These are phyloP conservation scores for Anoplolepis gracilipes DNA, from an alignment of 1,140 invertebrate genomes.

Conservation along the genomic window DNA sequence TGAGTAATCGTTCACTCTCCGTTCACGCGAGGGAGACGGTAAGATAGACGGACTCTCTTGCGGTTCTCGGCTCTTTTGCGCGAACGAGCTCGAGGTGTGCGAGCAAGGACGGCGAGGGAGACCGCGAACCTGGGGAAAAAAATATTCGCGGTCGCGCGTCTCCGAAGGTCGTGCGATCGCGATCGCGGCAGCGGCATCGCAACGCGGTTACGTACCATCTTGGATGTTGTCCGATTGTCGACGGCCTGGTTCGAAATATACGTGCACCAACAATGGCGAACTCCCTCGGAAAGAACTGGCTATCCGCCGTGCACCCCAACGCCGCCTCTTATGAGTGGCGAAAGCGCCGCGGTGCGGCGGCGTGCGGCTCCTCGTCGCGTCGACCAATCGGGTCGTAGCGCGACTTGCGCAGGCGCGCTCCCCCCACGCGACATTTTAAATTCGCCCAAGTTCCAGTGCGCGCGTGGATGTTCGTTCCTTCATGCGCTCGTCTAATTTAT, in stretches of 20 bases:
- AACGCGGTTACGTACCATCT: constrained; percentile 90
- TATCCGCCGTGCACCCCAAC: constrained; percentile 61
- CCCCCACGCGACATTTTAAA: not conserved
- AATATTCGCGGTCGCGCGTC: constrained; percentile 76
- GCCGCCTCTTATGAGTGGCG: constrained; percentile 44
- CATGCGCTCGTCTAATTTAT: too few relatives aligned
- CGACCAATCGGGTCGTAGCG: constrained; percentile 29
- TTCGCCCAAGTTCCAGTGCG: too few relatives aligned
- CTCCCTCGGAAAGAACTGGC: constrained; percentile 87
- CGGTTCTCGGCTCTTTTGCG: constrained; percentile 52
- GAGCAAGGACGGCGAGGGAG: not conserved
- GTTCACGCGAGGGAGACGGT: not conserved
- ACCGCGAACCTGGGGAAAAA: constrained; percentile 53
- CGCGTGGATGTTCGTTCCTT: too few relatives aligned
- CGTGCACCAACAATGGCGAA: constrained; percentile 94
- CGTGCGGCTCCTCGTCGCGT: constrained; percentile 26
- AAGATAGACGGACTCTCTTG: not conserved
- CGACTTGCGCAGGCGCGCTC: constrained; percentile 48
- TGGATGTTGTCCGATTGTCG: constrained; percentile 93
- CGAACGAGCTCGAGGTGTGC: not conserved
- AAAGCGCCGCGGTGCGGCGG: constrained; percentile 67
- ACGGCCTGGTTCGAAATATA: constrained; percentile 89
- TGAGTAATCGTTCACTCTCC: constrained; percentile 69
- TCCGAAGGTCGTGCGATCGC: constrained; percentile 11
- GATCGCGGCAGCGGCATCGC: constrained; percentile 55